Conservation (phyloP, 2,888 invertebrate species). For the Lamproptera curius region DNA sequence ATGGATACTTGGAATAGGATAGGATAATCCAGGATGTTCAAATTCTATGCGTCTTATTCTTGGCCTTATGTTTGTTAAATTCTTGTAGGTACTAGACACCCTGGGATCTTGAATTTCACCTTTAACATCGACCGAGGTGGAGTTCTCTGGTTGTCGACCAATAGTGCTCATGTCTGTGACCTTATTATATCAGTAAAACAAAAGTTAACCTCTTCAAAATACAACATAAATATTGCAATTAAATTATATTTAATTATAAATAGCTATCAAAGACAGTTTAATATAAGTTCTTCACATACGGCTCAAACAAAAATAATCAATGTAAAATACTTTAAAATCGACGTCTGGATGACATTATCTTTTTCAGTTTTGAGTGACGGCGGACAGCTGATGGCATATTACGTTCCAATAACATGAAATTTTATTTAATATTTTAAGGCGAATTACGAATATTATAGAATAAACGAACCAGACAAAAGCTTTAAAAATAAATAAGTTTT, state of each 20-base stretch:
- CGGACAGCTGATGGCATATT: no score
- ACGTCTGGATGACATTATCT: background rate
- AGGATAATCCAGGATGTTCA: conserved; percentile 46
- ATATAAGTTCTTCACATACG: background rate
- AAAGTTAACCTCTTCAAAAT: conserved; percentile 10
- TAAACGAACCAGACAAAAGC: no score
- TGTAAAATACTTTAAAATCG: background rate
- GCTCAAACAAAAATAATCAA: background rate
- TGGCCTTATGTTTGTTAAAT: conserved; percentile 40
- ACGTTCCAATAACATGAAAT: no score
- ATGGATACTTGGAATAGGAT: conserved; percentile 58
- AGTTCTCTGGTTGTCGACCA: conserved; percentile 29
- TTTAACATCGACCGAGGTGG: conserved; percentile 29
- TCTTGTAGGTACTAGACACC: conserved; percentile 56
- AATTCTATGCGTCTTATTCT: conserved; percentile 46
- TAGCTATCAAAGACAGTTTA: no score
- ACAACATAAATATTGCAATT: background rate
- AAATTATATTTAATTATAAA: background rate
- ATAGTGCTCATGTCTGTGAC: conserved; percentile 41
- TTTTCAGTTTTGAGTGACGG: background rate
- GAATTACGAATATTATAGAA: no score
- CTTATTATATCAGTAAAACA: conserved; percentile 19
- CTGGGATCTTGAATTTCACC: conserved; percentile 66
- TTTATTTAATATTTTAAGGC: no score
- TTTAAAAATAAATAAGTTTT: no score